These are phyloP conservation scores for Pangasius macronema DNA, from an alignment of 2,797 vertebrate species.

Conservation along the genomic window DNA sequence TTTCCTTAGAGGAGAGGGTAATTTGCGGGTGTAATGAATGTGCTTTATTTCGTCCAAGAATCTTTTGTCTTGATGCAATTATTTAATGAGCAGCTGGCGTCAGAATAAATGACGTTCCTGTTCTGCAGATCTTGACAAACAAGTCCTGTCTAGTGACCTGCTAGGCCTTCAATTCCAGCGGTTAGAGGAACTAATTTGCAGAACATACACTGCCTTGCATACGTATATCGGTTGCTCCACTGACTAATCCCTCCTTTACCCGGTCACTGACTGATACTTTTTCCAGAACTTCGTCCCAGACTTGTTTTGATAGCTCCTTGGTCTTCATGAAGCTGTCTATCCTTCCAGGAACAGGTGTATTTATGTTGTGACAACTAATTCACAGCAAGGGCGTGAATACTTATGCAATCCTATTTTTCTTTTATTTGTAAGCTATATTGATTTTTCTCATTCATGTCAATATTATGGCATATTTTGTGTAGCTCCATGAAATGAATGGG, in stretches of 20 bases:
- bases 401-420: too few species aligned
- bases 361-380: background rate
- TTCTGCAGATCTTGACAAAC: constrained; percentile 81
- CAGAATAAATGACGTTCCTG: constrained; percentile 74
- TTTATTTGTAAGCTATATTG: background rate
- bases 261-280: background rate
- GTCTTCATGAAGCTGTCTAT: background rate
- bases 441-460: background rate
- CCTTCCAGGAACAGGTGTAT: constrained; percentile 8
- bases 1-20: constrained; percentile 66
- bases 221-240: background rate
- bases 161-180: constrained; percentile 60
- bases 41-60: constrained; percentile 69
- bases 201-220: too few species aligned
- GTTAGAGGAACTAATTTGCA: background rate
- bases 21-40: constrained; percentile 72
- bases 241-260: background rate
- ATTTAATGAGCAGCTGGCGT: constrained; percentile 66
- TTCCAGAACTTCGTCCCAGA: background rate
- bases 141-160: constrained; percentile 74
- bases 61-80: constrained; percentile 72
- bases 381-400: too few species aligned
- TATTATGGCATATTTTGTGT: background rate
- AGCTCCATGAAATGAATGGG: background rate
- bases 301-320: background rate